Conservation (phyloP, 2,888 invertebrate genomes). For the Tenthredo distinguenda region DNA sequence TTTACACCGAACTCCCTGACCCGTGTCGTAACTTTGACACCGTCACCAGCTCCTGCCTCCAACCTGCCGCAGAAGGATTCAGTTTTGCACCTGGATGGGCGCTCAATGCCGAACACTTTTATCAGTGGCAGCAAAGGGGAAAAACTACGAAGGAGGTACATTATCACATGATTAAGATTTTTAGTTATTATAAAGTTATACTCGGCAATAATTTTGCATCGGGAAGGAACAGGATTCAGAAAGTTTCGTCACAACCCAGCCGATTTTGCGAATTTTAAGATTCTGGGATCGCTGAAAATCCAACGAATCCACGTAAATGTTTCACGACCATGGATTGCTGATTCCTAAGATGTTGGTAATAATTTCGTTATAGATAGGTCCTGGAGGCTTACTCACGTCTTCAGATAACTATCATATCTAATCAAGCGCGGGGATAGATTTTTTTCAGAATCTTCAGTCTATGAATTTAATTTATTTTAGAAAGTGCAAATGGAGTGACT, state of each 20-base stretch:
- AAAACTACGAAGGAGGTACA: conserved; percentile 82
- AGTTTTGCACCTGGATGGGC: conserved; percentile 84
- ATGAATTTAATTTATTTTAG: neutral
- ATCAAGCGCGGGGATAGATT: neutral
- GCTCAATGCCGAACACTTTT: conserved; percentile 82
- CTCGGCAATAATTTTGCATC: neutral
- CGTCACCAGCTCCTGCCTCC: conserved; percentile 57
- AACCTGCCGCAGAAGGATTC: conserved; percentile 79
- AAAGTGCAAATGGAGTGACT: neutral
- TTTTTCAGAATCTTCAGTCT: neutral
- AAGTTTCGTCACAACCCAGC: neutral
- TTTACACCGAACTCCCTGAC: conserved; percentile 71
- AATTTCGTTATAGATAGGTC: neutral
- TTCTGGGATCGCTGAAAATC: neutral
- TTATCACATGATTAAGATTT: neutral
- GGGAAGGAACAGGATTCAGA: neutral
- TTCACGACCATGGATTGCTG: neutral
- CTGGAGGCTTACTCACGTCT: neutral
- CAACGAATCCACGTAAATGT: neutral
- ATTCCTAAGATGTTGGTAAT: neutral
- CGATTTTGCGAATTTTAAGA: neutral
- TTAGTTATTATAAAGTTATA: neutral
- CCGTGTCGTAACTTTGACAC: conserved; percentile 62
- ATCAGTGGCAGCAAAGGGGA: conserved; percentile 83
- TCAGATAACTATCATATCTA: no score